These are phyloP conservation scores for Castor canadensis DNA, from an alignment of 2,113 vertebrate species.

Conservation along the genomic window DNA sequence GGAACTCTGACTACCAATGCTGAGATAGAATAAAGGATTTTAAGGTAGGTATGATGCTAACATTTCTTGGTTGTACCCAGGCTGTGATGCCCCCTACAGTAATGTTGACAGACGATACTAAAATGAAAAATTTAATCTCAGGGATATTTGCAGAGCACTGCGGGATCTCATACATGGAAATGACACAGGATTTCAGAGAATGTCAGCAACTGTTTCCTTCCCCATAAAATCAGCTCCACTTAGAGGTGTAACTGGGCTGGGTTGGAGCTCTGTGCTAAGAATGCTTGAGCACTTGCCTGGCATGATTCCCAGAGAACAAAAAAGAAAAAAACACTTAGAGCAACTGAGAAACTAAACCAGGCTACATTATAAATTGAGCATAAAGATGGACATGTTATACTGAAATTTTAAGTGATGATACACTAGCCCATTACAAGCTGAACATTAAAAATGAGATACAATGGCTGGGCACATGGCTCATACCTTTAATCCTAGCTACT, in stretches of 20 bases:
- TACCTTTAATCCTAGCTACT: too few relatives aligned
- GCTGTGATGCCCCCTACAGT: neutral
- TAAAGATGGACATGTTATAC: neutral
- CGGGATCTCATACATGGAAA: neutral
- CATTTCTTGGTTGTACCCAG: neutral
- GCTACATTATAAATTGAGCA: neutral
- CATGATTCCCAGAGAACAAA: too few relatives aligned
- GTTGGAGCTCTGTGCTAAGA: neutral
- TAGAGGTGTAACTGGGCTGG: neutral
- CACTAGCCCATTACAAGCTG: conserved; percentile 8
- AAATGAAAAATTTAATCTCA: neutral
- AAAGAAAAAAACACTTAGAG: neutral
- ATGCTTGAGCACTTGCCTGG: neutral
- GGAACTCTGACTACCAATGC: neutral
- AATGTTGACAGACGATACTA: neutral
- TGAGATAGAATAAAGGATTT: neutral
- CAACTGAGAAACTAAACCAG: neutral
- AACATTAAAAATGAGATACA: conserved; percentile 12
- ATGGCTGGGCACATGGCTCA: too few relatives aligned
- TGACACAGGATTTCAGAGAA: neutral
- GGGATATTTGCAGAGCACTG: neutral
- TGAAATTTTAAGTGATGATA: neutral
- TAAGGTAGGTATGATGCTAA: neutral
- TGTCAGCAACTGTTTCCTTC: neutral
- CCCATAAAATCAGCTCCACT: neutral